phyloP scores from a whole-genome alignment of 2,113 vertebrate genomes.

The Sialia sialis region DNA sequence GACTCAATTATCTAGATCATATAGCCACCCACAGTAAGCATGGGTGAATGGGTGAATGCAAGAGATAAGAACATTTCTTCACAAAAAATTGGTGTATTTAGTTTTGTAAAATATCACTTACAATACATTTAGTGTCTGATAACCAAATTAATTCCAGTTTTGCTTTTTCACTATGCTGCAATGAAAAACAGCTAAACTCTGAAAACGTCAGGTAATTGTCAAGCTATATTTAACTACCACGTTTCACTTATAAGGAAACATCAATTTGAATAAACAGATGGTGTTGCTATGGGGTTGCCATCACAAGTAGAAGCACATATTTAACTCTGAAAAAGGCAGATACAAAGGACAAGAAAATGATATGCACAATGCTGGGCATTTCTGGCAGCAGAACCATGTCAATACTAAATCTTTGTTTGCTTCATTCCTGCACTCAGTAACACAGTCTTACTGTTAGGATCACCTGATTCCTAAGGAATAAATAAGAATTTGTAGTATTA shows the following conservation, averaged over 20 bases:
- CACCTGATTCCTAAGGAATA: neutral
- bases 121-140: neutral
- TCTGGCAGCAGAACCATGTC: neutral
- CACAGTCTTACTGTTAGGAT: neutral
- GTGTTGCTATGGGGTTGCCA: constrained; percentile 18
- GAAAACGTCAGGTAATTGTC: constrained; percentile 17
- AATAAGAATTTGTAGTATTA: neutral
- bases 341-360: neutral
- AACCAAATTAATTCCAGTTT: neutral
- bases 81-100: neutral
- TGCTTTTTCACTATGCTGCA: neutral
- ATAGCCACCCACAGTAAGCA: neutral
- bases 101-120: neutral
- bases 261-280: constrained; percentile 21
- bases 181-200: neutral
- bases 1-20: neutral
- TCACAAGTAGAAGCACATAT: neutral
- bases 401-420: neutral
- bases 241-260: neutral
- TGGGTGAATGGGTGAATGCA: neutral
- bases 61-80: neutral
- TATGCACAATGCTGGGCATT: neutral
- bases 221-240: constrained; percentile 12
- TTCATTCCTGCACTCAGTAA: neutral
- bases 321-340: neutral